Base-by-base conservation (phyloP, 2,888 invertebrate species). In the Cheiracanthium punctorium region DNA sequence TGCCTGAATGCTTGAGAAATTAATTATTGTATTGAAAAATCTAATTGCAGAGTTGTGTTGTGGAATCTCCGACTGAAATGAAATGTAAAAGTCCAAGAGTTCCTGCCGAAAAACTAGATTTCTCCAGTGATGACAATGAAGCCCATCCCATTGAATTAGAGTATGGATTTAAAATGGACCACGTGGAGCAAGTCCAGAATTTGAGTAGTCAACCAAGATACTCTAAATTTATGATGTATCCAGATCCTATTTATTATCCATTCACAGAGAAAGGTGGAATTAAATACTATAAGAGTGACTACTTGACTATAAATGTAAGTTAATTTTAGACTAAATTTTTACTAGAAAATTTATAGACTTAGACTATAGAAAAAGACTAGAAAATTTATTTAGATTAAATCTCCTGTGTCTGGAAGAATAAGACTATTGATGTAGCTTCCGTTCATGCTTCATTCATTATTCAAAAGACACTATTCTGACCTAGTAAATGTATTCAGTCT, bases 141-240 rank as follows among this genome's bases (percentile, higher is more conserved):
- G 95, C 94, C 90, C 97, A 97, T 14, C 92, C 96, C 88, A 24
- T 87, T 17, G 93, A 94, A 90, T 93, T 98, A 79, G 96, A 97
- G 91, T 99, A 97, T 91, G 98, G 98, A 33, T 99, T 99, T 91
- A 94, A 96, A 90, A 96, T 99, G 96, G 99, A 99, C 92, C 96
- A 97, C 91, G 98, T 98, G 1, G 95, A 95, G 81, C 89, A 88
- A 52, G 96, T 96, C 17, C 95, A 95, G 91, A 96, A 96, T 92
- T 93, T 96, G 72, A 94, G 96, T 4, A 92, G 94, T 77, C 75
- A 82, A 32, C 94, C 93, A 69, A 94, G 94, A 30, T 94, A 94
- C 89, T 94, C 95, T 88, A 94, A 94, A 48, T 98, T 98, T 91
- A 93, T 95, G 74, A 93, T 98, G 52, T 98, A 95, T 92, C 97